These are phyloP conservation scores for Ecliptopera silaceata DNA, from an alignment of 2,888 invertebrate genomes.

Conservation along the genomic window DNA sequence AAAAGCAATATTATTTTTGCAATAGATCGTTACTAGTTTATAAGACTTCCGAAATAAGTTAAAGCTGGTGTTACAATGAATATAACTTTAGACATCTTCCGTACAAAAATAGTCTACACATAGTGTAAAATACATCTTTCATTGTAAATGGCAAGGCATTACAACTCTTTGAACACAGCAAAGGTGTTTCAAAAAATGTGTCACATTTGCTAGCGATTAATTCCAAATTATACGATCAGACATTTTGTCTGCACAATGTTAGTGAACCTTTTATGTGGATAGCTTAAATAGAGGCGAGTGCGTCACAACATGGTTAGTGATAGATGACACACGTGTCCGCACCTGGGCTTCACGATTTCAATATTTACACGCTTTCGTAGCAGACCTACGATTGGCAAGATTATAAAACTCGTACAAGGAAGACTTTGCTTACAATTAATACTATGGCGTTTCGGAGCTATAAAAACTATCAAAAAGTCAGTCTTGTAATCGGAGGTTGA, in stretches of 20 bases:
- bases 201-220: constrained; percentile 63
- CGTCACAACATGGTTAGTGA: constrained; percentile 60
- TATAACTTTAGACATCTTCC: constrained; percentile 44
- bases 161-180: constrained; percentile 51
- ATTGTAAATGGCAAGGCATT: constrained; percentile 17
- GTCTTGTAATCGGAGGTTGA: constrained; percentile 79
- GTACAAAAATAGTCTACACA: constrained; percentile 35
- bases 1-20: constrained; percentile 53
- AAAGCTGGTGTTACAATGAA: constrained; percentile 59
- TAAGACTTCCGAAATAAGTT: constrained; percentile 58
- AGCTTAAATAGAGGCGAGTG: constrained; percentile 43
- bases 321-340: constrained; percentile 40
- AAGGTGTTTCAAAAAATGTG: constrained; percentile 59
- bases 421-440: constrained; percentile 51
- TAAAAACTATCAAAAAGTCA: constrained; percentile 74
- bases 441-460: constrained; percentile 70
- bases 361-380: constrained; percentile 43
- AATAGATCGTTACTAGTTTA: constrained; percentile 46
- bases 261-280: constrained; percentile 53
- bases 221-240: constrained; percentile 54
- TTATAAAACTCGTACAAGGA: constrained; percentile 40
- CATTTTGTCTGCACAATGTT: constrained; percentile 57
- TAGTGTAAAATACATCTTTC: constrained; percentile 15
- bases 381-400: constrained; percentile 41
- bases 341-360: constrained; percentile 51